Base-by-base conservation (phyloP, 2,797 vertebrate species). In the Leucoraja ocellata region DNA sequence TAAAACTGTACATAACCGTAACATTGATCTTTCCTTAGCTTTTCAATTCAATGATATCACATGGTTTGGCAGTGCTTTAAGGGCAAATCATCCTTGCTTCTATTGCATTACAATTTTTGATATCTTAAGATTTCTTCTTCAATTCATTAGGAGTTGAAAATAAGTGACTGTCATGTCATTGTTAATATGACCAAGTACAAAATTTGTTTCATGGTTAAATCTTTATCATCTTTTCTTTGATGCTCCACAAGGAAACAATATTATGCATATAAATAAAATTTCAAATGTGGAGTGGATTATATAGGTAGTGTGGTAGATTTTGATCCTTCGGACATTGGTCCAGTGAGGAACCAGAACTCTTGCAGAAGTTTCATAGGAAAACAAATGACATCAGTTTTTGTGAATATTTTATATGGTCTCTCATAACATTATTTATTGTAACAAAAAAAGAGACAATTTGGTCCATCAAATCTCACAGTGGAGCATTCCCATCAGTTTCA, bases 141-240 rank as follows among this genome's bases (percentile, higher is more conserved):
- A 91, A 91, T 32, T 71, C 18, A 32, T 71, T 36, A 28, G 46
- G 5, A 9, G 63, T 8, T 91, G 8, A 46, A 21, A 46, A 46
- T 25, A 36, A 46, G 90, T 46, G 9, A 32, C 46, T 91, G 39
- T 91, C 21, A 23, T 8, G 65, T 39, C 68, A 73, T 39, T 90
- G 65, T 68, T 73, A 73, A 71, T 73, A 91, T 9, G 10, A 91
- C 10, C 46, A 36, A 36, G 23, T 71, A 3, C 39, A 8, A 65
- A 25, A 32, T 91, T 73, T 73, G 32, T 46, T 46, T 91, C 68
- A 91, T 18, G 11, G 32, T 18, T 39, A 39, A 91, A 3, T 32
- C 65, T 90, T n/a, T 65, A 90, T 65, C 36, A 90, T 90, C 68
- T 90, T 16, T 71, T 36, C 63, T 90, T 32, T 90, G 86, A 36